Conservation (phyloP, 1,140 invertebrate species). For the Macrobrachium nipponense region DNA sequence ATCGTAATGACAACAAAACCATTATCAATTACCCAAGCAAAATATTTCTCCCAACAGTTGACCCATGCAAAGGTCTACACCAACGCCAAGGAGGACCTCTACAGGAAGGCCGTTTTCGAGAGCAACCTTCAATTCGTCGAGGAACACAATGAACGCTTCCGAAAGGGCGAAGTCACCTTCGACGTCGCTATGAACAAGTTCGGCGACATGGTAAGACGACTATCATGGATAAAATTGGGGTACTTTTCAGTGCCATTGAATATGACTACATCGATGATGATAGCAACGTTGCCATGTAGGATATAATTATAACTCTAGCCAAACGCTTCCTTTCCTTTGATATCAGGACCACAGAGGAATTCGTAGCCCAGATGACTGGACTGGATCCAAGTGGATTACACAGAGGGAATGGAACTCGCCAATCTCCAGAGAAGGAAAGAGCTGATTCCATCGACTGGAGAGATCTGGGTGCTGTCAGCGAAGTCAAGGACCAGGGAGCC, state of each 20-base stretch:
- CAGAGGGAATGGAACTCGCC: background rate
- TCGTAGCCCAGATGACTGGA: background rate
- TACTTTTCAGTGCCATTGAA: background rate
- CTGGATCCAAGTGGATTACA: background rate
- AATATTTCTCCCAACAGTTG: background rate
- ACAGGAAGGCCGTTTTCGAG: slow-evolving; percentile 1
- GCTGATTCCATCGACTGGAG: slow-evolving; percentile 68
- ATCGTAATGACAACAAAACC: no score
- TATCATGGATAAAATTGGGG: background rate
- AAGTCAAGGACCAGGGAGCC: slow-evolving; percentile 69
- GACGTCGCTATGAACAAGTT: background rate
- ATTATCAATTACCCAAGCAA: no score
- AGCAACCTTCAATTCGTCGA: background rate
- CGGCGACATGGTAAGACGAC: background rate
- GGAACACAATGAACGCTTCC: background rate
- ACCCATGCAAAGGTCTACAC: background rate
- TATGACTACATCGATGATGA: no score
- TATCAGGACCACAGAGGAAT: no score
- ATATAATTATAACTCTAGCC: no score
- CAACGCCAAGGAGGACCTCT: slow-evolving; percentile 10
- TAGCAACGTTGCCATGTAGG: no score
- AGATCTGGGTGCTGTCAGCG: slow-evolving; percentile 68
- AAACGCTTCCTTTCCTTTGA: no score
- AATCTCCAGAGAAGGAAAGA: background rate
- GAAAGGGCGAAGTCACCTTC: slow-evolving; percentile 7